phyloP scores from a whole-genome alignment of 2,113 vertebrate genomes.

The Brachyhypopomus gauderio region DNA sequence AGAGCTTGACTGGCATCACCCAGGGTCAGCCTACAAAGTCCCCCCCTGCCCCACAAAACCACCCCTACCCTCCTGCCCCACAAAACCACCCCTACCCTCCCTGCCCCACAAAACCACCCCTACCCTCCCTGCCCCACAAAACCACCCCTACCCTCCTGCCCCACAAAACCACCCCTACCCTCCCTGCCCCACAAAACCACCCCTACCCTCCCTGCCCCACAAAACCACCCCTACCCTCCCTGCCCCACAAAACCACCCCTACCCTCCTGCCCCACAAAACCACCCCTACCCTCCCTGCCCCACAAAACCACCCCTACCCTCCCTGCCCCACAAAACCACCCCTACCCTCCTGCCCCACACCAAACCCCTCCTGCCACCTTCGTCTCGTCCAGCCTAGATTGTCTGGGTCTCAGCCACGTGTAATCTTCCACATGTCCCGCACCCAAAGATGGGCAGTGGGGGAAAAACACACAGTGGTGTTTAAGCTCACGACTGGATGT shows the following conservation, averaged over 20 bases:
- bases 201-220: background rate
- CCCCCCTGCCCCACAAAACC: constrained; percentile 15
- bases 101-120: background rate
- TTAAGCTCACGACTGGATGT: constrained; percentile 59
- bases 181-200: background rate
- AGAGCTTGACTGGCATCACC: constrained; percentile 48
- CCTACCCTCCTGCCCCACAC: too few relatives aligned
- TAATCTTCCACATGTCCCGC: constrained; percentile 56
- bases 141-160: constrained; percentile 16
- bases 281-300: constrained; percentile 21
- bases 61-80: too few relatives aligned
- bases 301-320: background rate
- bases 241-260: background rate
- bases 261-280: too few relatives aligned
- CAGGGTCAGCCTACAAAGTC: constrained; percentile 40
- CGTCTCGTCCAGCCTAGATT: background rate
- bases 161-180: background rate
- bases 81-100: background rate
- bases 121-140: too few relatives aligned
- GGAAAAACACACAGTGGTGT: constrained; percentile 58
- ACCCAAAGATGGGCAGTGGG: constrained; percentile 57
- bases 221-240: too few relatives aligned
- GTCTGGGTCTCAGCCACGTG: constrained; percentile 7
- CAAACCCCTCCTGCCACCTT: background rate
- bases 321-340: too few relatives aligned